Evolutionary conservation across 2,888 invertebrate genomes (phyloP), one percentile per base, ranked within the genome.

Genomic region (Fragum whitleyi): DNA sequence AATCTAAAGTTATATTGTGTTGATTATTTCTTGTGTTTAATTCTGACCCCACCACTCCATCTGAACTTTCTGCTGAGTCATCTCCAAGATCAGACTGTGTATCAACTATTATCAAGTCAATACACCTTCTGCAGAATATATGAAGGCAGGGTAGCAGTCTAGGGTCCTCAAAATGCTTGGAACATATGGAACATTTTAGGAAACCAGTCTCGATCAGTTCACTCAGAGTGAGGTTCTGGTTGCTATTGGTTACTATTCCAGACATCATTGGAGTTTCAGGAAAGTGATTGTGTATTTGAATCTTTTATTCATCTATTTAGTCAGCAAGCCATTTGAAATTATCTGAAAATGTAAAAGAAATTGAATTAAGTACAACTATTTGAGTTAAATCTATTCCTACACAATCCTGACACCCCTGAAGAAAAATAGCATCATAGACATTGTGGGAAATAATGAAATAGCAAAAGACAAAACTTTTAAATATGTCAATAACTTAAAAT

Each of bases 141-240:
- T 92, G 92, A 11, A 92, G 88, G 79, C 92, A 92, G 14, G 92
- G 92, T 57, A 92, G 88, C 62, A 92, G 82, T 59, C 88, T 80
- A n/a, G 92, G 91, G 21, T 81, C 65, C 39, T 83, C 71, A 78
- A 82, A 91, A 32, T 73, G 71, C 23, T 86, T 53, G 65, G 80
- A 75, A 71, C 92, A 92, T 21, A 80, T 74, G 16, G 79, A 71
- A 79, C 92, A 92, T 42, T 79, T 82, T 23, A 92, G 81, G 72
- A 91, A 88, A 61, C 88, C 88, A 55, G 89, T 87, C 36, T 87
- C 88, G 9, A 91, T 42, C n/a, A 91, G 68, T 72, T 92, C 91
- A 59, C 89, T 87, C 32, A 91, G 74, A 14, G 91, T 90, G 67
- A 84, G 78, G 28, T 77, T 26, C 6, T 65, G 68, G 19, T 68